Evolutionary conservation across 2,113 vertebrate species (phyloP), one percentile per base, ranked within the genome.

Genomic region (Agelaius phoeniceus): DNA sequence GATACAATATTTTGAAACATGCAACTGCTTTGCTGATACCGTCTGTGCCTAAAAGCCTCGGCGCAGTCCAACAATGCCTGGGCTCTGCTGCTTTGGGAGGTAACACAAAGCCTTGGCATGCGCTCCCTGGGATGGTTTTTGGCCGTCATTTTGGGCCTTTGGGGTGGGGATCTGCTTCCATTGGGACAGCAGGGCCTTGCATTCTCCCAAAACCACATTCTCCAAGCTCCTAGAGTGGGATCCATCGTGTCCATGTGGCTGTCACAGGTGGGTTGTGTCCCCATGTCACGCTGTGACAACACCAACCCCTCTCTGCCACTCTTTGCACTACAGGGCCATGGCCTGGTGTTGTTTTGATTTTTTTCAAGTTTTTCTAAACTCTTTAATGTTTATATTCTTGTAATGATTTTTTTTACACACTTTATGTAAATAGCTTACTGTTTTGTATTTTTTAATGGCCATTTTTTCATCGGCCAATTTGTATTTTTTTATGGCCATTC

Each of bases 1-100:
- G 78, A 85, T 88, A 96, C 96, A 93, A 94, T 89, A 95, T 95
- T 92, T 96, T 93, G 96, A 93, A 95, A 96, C 91, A 94, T 37
- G 67, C 54, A 79, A 94, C 88, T 94, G 39, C 92, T 72, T 55
- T 63, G 58, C 96, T 82, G 94, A 94, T 94, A 89, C 89, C 5
- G 92, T 95, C 94, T 88, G 89, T 89, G 94, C 95, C 95, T 94
- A 91, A 96, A 92, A 92, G 94, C 88, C 92, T 87, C 18, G 1
- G 22, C 4, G 75, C 63, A 46, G 93, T 75, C 90, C 89, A 68
- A 49, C 87, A 93, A 78, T n/a, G 84, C 61, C 76, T 35, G 10
- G 1, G 73, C 59, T 94, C 92, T 95, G 18, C 48, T 41, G 90
- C 89, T 84, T 33, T 3, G 71, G 80, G 81, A 89, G 81, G 91